A percentile compares a stretch with the other conserved stretches of the same genome.
Evolutionary conservation across 1,140 invertebrate genomes (phyloP).

Genomic region (Drosophila biarmipes): DNA sequence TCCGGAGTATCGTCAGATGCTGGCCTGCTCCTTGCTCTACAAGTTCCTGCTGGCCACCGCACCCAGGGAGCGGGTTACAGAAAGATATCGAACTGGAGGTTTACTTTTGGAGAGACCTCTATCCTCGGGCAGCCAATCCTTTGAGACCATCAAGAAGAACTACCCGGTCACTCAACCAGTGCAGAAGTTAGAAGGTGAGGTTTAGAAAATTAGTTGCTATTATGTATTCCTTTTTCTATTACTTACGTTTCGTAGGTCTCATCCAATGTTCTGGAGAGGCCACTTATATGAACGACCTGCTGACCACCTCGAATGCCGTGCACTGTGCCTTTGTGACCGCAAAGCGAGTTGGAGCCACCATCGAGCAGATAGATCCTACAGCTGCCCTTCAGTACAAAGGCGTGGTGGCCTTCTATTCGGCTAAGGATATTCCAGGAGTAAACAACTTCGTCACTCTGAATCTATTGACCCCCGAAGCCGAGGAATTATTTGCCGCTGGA

Average conservation of each 20-base stretch:
- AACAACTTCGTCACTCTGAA: conserved; percentile 86
- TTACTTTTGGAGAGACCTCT: conserved; percentile 87
- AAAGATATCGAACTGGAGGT: conserved; percentile 85
- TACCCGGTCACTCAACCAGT: conserved; percentile 92
- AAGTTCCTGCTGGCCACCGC: conserved; percentile 87
- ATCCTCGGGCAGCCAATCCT: conserved; percentile 90
- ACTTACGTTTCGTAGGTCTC: conserved; percentile 75
- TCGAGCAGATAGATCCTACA: conserved; percentile 86
- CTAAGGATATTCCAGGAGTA: conserved; percentile 90
- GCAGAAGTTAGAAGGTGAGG: conserved; percentile 88
- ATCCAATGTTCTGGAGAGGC: conserved; percentile 91
- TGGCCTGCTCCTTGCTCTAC: conserved; percentile 89
- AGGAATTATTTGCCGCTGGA: conserved; percentile 85
- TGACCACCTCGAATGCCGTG: conserved; percentile 86
- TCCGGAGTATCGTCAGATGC: conserved; percentile 87
- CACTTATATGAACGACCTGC: conserved; percentile 88
- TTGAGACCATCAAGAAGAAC: conserved; percentile 88
- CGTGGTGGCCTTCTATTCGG: conserved; percentile 89
- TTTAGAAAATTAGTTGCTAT: background rate
- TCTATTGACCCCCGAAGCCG: conserved; percentile 32
- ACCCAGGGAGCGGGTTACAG: conserved; percentile 63
- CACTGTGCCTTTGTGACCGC: conserved; percentile 88
- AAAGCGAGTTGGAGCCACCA: conserved; percentile 86
- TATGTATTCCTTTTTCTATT: background rate
- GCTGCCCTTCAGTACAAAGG: conserved; percentile 87